Conservation (phyloP, 2,888 invertebrate species). For the Lottia scabra region DNA sequence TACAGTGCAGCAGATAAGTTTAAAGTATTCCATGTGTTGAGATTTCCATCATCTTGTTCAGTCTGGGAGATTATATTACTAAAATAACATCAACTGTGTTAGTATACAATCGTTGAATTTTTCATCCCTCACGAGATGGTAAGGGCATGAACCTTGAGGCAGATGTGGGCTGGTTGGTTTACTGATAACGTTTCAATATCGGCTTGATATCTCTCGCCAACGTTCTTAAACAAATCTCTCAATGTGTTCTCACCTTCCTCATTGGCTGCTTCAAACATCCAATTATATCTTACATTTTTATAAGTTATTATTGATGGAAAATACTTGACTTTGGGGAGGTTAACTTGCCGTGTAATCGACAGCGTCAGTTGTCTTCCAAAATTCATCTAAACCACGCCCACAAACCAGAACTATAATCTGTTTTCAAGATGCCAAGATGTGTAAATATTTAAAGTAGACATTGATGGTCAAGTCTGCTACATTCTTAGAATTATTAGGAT, state of each 20-base stretch:
- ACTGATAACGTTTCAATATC: conserved; percentile 13
- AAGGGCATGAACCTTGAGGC: conserved; percentile 11
- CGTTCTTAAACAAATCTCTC: conserved; percentile 10
- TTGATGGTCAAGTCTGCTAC: too few species aligned
- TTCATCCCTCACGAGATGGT: conserved; percentile 17
- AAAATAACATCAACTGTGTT: conserved; percentile 25
- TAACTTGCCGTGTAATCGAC: neutral
- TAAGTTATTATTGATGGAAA: neutral
- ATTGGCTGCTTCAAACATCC: neutral
- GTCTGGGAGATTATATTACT: conserved; percentile 17
- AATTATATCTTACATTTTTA: neutral
- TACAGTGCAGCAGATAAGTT: too few species aligned
- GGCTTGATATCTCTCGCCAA: neutral
- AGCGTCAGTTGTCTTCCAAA: neutral
- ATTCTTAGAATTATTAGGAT: too few species aligned
- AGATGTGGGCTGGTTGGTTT: conserved; percentile 10
- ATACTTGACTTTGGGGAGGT: neutral
- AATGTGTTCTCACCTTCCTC: neutral
- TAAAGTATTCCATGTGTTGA: neutral
- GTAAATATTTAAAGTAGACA: too few species aligned
- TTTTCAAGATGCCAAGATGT: too few species aligned
- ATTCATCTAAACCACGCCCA: neutral
- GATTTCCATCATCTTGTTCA: neutral
- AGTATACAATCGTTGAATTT: conserved; percentile 27
- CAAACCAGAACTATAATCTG: too few species aligned